phyloP scores from a whole-genome alignment of 2,888 invertebrate species.

The Buathra laborator region DNA sequence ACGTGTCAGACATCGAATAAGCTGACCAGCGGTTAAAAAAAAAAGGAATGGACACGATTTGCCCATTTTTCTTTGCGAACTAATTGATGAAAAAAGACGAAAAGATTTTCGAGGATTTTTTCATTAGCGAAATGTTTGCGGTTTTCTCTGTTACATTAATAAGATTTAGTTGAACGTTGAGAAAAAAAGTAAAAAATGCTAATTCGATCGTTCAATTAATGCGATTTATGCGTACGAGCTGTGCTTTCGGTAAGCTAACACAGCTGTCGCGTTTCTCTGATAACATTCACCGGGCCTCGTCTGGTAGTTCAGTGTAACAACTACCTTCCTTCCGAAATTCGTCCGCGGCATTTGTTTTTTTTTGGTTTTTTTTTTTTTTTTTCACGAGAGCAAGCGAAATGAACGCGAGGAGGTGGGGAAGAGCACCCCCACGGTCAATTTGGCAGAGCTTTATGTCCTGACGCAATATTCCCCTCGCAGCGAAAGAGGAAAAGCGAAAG shows the following conservation, averaged over 20 bases:
- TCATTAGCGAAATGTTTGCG: constrained; percentile 35
- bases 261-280: constrained; percentile 34
- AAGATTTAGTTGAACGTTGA: background rate
- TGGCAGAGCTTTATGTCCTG: constrained; percentile 66
- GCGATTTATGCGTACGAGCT: constrained; percentile 16
- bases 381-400: constrained; percentile 6
- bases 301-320: constrained; percentile 28
- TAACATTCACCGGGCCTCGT: constrained; percentile 26
- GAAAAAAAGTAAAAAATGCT: constrained; percentile 29
- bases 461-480: constrained; percentile 68
- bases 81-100: constrained; percentile 7
- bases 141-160: constrained; percentile 27
- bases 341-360: constrained; percentile 6
- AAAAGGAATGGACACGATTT: constrained; percentile 23
- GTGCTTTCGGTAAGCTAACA: constrained; percentile 27
- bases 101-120: background rate
- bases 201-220: constrained; percentile 60
- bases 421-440: constrained; percentile 68
- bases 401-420: background rate
- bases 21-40: background rate
- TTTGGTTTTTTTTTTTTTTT: constrained; percentile 17
- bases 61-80: background rate
- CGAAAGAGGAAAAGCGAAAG: constrained; percentile 62
- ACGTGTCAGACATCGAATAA: constrained; percentile 33
- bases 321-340: constrained; percentile 33